phyloP scores from a whole-genome alignment of 2,113 vertebrate genomes.

The Malaclemys terrapin region DNA sequence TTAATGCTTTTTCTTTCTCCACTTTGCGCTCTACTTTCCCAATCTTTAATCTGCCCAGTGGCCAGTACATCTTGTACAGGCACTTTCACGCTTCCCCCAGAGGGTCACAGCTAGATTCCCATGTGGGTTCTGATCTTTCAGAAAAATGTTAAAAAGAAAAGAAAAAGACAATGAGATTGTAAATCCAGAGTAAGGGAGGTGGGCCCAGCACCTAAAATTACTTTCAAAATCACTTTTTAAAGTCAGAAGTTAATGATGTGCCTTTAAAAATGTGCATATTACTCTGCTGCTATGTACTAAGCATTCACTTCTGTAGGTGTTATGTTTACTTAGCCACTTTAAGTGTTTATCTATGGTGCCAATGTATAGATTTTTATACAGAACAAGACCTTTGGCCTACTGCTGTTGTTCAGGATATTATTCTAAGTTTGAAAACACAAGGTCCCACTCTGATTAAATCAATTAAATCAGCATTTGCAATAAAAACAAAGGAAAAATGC shows the following conservation, averaged over 20 bases:
- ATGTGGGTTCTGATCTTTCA: not conserved
- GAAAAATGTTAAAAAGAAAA: not conserved
- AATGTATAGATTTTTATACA: accelerated
- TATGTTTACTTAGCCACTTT: not conserved
- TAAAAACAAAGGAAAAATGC: constrained; percentile 32
- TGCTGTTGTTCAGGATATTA: not conserved
- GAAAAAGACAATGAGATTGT: not conserved
- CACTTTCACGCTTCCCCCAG: not conserved
- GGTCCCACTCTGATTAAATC: not conserved
- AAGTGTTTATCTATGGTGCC: not conserved
- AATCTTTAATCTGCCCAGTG: not conserved
- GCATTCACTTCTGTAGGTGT: not conserved
- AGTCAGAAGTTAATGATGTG: not conserved
- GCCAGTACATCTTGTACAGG: not conserved
- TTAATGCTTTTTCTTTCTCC: not conserved
- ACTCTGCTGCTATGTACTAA: not conserved
- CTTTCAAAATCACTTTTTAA: not conserved
- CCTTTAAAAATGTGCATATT: not conserved
- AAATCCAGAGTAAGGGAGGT: not conserved
- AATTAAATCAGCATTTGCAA: constrained; percentile 52
- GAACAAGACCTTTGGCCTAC: not conserved
- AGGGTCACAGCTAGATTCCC: not conserved
- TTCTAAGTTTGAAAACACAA: not conserved
- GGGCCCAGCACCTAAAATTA: not conserved
- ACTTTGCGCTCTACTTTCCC: not conserved